Conservation (phyloP, 2,797 vertebrate species). For the Phyllotis vaccarum region DNA sequence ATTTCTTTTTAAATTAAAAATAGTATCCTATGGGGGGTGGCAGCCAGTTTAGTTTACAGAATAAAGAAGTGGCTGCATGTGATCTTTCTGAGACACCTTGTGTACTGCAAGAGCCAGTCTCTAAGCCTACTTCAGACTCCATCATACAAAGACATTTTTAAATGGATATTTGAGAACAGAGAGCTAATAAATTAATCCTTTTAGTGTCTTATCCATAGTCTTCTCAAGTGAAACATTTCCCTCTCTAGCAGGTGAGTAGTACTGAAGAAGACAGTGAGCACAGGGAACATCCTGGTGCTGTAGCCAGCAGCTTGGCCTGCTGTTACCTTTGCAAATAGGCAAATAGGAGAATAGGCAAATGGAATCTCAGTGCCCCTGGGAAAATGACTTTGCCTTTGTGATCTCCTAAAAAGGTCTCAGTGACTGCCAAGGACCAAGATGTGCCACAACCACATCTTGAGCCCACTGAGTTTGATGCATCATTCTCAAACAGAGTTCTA, state of each 20-base stretch:
- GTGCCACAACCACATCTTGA: background rate
- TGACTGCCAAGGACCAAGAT: background rate
- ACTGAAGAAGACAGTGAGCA: background rate
- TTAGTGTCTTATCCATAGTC: background rate
- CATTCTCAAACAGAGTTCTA: background rate
- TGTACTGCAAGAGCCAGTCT: background rate
- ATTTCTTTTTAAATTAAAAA: constrained; percentile 37
- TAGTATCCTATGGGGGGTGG: background rate
- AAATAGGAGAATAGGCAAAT: background rate
- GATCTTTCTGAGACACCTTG: background rate
- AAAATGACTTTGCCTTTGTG: background rate
- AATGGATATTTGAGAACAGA: background rate
- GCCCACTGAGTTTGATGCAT: background rate
- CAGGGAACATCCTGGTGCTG: background rate
- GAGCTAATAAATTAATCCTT: constrained; percentile 20
- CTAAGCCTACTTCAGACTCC: background rate
- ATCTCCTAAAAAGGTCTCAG: background rate
- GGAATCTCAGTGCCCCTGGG: background rate
- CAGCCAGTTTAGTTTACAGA: background rate
- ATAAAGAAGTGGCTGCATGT: background rate
- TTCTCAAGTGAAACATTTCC: background rate
- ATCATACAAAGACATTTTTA: background rate
- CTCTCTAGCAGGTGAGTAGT: background rate
- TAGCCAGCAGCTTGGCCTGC: background rate
- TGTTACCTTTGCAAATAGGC: background rate